phyloP scores from a whole-genome alignment of 2,888 invertebrate genomes.

The Drosophila rubida region DNA sequence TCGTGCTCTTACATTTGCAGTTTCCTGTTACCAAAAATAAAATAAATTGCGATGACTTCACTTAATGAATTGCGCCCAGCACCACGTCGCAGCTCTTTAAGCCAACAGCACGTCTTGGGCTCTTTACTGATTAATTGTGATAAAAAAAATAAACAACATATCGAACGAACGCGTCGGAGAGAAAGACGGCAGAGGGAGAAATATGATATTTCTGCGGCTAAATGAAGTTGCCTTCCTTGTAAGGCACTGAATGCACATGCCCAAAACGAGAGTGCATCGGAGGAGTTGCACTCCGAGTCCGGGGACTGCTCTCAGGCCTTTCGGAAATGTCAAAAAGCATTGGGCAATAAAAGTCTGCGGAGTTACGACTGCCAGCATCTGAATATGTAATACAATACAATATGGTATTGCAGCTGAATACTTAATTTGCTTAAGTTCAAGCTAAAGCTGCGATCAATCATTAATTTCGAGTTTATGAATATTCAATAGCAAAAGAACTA shows the following conservation, averaged over 20 bases:
- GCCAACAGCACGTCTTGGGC: slow-evolving; percentile 55
- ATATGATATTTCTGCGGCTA: slow-evolving; percentile 48
- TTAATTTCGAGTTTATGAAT: no score
- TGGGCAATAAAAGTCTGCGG: slow-evolving; percentile 22
- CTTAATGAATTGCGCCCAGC: slow-evolving; percentile 62
- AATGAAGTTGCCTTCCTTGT: slow-evolving; percentile 57
- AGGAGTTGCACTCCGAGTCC: neutral
- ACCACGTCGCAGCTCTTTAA: slow-evolving; percentile 48
- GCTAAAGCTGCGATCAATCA: neutral
- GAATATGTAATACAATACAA: slow-evolving; percentile 19
- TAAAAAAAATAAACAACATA: slow-evolving; percentile 18
- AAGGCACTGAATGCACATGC: slow-evolving; percentile 51
- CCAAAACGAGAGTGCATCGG: slow-evolving; percentile 33
- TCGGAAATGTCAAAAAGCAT: slow-evolving; percentile 32
- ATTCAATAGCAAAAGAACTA: no score
- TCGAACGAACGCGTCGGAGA: neutral
- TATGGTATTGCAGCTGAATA: neutral
- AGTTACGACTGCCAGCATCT: slow-evolving; percentile 4
- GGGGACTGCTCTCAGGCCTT: slow-evolving; percentile 27
- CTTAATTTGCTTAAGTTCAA: neutral
- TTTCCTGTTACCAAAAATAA: slow-evolving; percentile 71
- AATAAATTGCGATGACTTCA: slow-evolving; percentile 59
- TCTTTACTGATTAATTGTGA: slow-evolving; percentile 65
- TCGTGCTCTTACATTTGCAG: slow-evolving; percentile 61
- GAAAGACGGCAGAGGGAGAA: slow-evolving; percentile 11